A percentile compares a stretch with the other conserved stretches of the same genome.
These are phyloP conservation scores for Lithophane leautieri DNA, from an alignment of 2,888 invertebrate genomes.

Conservation along the genomic window DNA sequence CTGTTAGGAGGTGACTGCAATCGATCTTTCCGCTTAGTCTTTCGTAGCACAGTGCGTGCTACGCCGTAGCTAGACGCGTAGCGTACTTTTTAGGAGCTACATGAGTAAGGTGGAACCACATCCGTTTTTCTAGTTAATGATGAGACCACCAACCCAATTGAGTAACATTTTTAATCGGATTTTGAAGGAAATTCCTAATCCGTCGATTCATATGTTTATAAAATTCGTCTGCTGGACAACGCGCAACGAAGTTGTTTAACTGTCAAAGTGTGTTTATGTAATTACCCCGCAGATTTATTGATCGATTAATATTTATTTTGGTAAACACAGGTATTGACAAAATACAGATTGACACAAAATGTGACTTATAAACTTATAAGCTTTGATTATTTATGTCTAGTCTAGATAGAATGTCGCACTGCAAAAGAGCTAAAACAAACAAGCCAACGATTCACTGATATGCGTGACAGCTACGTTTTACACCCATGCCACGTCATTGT, in stretches of 20 bases:
- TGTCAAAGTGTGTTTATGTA: conserved; percentile 2
- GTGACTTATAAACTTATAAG: background rate
- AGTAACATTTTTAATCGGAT: background rate
- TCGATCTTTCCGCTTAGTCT: no score
- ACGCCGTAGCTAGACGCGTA: background rate
- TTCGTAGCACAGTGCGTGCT: background rate
- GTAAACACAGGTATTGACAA: background rate
- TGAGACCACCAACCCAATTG: background rate
- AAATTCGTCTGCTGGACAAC: background rate
- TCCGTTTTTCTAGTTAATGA: background rate
- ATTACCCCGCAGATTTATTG: background rate
- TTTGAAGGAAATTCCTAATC: background rate
- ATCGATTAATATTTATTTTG: background rate
- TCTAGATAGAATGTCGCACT: no score
- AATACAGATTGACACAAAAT: background rate
- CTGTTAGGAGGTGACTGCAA: background rate
- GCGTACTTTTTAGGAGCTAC: background rate
- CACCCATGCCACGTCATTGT: no score
- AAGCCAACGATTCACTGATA: no score
- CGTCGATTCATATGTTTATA: background rate
- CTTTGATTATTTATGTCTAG: no score
- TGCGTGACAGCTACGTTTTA: no score
- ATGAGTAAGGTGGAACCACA: background rate
- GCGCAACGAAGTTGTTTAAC: background rate
- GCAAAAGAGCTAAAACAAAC: no score